phyloP scores from a whole-genome alignment of 2,797 vertebrate genomes.

The Muraenolepis orangiensis region DNA sequence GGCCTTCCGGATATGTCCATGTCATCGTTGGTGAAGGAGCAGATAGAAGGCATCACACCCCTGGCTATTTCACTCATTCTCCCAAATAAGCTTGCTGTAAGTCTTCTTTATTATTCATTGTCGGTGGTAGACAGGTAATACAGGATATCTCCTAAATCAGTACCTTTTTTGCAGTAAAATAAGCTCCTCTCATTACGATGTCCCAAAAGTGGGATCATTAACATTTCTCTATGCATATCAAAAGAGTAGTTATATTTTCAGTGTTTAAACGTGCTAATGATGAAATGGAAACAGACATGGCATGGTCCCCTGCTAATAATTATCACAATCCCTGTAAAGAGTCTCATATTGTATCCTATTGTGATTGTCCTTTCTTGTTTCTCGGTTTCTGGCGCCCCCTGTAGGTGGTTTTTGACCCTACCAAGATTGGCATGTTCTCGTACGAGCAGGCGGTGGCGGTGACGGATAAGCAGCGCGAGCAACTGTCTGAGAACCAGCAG shows the following conservation, averaged over 20 bases:
- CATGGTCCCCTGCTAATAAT: not conserved
- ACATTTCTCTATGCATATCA: not conserved
- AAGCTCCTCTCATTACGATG: not conserved
- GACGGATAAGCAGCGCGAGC: slow-evolving; percentile 57
- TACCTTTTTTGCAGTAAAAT: not conserved
- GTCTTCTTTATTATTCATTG: slow-evolving; percentile 33
- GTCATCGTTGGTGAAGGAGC: slow-evolving; percentile 74
- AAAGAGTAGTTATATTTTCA: not conserved
- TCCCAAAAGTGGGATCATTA: not conserved
- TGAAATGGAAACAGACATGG: not conserved
- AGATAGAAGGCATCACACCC: slow-evolving; percentile 75
- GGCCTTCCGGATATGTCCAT: slow-evolving; percentile 75
- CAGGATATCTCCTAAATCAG: no score
- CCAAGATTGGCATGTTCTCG: slow-evolving; percentile 73
- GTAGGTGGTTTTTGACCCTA: slow-evolving; percentile 72
- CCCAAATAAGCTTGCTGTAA: slow-evolving; percentile 71
- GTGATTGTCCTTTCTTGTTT: not conserved
- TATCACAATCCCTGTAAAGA: not conserved
- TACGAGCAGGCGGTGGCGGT: slow-evolving; percentile 76
- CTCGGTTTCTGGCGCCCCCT: slow-evolving; percentile 1
- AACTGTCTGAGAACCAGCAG: slow-evolving; percentile 62
- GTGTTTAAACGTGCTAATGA: not conserved
- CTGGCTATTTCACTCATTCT: slow-evolving; percentile 67
- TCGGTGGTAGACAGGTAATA: not conserved
- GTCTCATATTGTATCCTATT: not conserved